phyloP scores from a whole-genome alignment of 2,797 vertebrate genomes.

The Sus cebifrons region DNA sequence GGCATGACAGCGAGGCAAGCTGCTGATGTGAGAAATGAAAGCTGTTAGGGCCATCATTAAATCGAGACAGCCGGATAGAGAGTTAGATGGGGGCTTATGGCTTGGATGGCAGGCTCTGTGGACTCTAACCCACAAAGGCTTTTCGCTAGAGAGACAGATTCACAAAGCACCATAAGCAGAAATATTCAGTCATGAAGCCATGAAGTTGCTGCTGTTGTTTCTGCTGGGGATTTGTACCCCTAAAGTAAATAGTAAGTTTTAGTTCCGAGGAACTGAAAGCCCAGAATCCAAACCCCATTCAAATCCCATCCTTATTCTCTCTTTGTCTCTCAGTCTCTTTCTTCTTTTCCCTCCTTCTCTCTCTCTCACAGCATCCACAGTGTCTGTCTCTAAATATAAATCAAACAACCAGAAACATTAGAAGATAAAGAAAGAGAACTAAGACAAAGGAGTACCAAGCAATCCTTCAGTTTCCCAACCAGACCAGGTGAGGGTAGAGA shows the following conservation, averaged over 20 bases:
- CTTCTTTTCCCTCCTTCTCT: not conserved
- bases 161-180: not conserved
- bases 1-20: not conserved
- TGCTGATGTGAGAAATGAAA: not conserved
- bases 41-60: not conserved
- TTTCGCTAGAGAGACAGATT: not conserved
- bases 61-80: not conserved
- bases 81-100: not conserved
- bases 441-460: not conserved
- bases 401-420: conserved; percentile 13
- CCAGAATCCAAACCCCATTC: not conserved
- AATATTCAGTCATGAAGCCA: not conserved
- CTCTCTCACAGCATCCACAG: not conserved
- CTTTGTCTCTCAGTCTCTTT: not conserved
- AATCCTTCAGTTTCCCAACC: not conserved
- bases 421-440: not conserved
- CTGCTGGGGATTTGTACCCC: not conserved
- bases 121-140: not conserved
- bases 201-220: not conserved
- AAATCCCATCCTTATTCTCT: not conserved
- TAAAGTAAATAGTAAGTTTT: not conserved
- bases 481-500: not conserved
- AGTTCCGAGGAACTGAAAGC: not conserved
- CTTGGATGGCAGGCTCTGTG: not conserved
- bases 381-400: not conserved